A percentile compares a stretch with the other conserved stretches of the same genome.
phyloP scores from a whole-genome alignment of 1,140 invertebrate genomes.

The Glossosoma conforme region DNA sequence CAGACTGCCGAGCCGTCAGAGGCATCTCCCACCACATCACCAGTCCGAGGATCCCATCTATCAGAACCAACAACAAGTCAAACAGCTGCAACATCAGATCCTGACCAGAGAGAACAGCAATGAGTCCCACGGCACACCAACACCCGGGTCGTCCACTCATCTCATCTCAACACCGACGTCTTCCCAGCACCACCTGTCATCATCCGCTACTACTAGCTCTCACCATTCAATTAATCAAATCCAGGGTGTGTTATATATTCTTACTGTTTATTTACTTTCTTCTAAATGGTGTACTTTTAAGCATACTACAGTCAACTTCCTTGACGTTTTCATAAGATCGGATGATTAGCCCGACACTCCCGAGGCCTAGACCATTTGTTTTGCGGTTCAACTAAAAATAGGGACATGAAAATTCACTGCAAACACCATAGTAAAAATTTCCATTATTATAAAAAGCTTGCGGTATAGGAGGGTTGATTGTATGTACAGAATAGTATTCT shows the following conservation, averaged over 20 bases:
- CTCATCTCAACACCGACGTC: slow-evolving; percentile 16
- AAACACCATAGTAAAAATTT: no score
- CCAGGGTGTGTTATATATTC: slow-evolving; percentile 19
- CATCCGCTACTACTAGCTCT: slow-evolving; percentile 7
- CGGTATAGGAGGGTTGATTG: no score
- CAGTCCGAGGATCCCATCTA: slow-evolving; percentile 49
- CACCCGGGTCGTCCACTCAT: slow-evolving; percentile 14
- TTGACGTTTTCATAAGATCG: no score
- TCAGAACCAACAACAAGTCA: slow-evolving; percentile 49
- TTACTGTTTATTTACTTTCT: no score
- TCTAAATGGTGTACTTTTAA: no score
- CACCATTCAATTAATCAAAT: slow-evolving; percentile 25
- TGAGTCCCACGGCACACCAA: slow-evolving; percentile 13
- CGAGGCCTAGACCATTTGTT: no score
- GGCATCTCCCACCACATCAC: slow-evolving; percentile 18
- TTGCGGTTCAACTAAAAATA: no score
- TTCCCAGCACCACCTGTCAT: slow-evolving; percentile 18
- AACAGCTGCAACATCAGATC: slow-evolving; percentile 24
- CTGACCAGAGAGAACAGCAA: slow-evolving; percentile 25
- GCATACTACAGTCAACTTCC: no score
- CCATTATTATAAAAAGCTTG: no score
- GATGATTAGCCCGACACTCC: no score
- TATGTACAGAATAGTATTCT: no score
- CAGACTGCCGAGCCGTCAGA: slow-evolving; percentile 41
- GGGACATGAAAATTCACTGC: no score